These are phyloP conservation scores for Pseudorhombus dupliciocellatus DNA, from an alignment of 2,113 vertebrate genomes.

Conservation along the genomic window DNA sequence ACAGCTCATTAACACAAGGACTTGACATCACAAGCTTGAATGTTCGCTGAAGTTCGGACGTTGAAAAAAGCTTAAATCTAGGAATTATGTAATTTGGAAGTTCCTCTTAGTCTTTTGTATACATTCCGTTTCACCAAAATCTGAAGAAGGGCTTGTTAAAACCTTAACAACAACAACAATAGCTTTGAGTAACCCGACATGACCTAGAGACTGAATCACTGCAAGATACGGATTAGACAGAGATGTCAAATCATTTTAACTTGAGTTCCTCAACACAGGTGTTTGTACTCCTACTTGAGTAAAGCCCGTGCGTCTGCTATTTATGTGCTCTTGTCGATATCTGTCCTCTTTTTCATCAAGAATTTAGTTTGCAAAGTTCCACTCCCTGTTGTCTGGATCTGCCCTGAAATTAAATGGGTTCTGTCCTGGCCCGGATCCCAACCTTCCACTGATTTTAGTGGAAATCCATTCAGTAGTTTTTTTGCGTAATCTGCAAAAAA, in stretches of 20 bases:
- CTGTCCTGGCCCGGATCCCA: background rate
- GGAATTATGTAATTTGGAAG: background rate
- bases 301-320: too few relatives aligned
- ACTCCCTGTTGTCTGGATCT: background rate
- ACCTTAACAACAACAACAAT: background rate
- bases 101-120: background rate
- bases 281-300: too few relatives aligned
- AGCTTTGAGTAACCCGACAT: conserved; percentile 1
- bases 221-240: background rate
- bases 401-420: background rate
- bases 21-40: conserved; percentile 35
- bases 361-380: too few relatives aligned
- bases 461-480: background rate
- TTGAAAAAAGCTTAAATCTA: conserved; percentile 1
- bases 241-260: too few relatives aligned
- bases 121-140: background rate
- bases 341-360: too few relatives aligned
- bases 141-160: background rate
- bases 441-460: background rate
- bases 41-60: conserved; percentile 27
- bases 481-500: background rate
- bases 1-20: conserved; percentile 54
- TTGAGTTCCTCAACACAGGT: too few relatives aligned
- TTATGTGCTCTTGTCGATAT: too few relatives aligned
- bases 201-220: conserved; percentile 7